These are phyloP conservation scores for Agonopterix alstromeriana DNA, from an alignment of 2,888 invertebrate genomes.

Conservation along the genomic window DNA sequence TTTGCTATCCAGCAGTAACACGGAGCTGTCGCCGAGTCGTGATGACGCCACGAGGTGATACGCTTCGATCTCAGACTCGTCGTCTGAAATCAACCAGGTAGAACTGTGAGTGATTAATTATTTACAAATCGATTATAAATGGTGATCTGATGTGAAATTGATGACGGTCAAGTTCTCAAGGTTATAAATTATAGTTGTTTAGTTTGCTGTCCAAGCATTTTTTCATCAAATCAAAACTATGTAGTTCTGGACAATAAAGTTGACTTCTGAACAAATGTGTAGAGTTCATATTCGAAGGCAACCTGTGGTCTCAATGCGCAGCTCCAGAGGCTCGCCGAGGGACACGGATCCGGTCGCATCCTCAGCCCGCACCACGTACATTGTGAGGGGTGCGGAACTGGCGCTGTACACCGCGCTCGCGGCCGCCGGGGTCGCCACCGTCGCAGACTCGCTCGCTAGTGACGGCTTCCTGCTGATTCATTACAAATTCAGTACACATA, in stretches of 20 bases:
- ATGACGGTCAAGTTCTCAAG: neutral
- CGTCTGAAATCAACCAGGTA: constrained; percentile 26
- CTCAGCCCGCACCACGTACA: constrained; percentile 57
- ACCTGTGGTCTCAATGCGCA: constrained; percentile 60
- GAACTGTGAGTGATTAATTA: no score
- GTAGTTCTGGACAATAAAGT: no score
- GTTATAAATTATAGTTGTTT: no score
- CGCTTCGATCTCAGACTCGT: constrained; percentile 79
- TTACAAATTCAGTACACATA: no score
- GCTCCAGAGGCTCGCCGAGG: constrained; percentile 58
- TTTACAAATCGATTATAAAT: neutral
- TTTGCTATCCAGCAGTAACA: constrained; percentile 83
- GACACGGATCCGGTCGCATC: constrained; percentile 42
- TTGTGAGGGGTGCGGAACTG: constrained; percentile 39
- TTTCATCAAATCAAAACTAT: no score
- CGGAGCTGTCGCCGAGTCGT: constrained; percentile 83
- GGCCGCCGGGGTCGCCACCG: constrained; percentile 23
- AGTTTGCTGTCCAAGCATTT: no score
- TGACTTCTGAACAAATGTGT: no score
- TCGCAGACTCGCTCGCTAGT: constrained; percentile 11
- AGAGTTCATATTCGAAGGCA: neutral
- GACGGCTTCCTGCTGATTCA: constrained; percentile 27
- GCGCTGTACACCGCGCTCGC: constrained; percentile 59
- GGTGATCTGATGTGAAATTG: neutral
- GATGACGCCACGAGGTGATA: constrained; percentile 89